phyloP scores from a whole-genome alignment of 2,888 invertebrate genomes.

The Ormyrus pomaceus region DNA sequence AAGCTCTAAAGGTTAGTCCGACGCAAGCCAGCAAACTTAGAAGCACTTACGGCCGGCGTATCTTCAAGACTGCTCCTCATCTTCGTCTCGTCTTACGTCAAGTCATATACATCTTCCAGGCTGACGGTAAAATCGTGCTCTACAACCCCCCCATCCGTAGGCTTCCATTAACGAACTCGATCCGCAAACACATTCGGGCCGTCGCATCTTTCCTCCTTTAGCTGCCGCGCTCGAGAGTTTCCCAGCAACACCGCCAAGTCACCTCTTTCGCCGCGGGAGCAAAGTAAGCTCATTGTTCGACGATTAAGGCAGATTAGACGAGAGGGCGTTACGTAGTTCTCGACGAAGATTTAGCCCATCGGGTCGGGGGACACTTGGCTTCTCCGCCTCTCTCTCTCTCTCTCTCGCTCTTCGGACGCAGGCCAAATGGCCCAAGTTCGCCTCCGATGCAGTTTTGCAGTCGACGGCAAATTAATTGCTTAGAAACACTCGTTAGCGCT shows the following conservation, averaged over 20 bases:
- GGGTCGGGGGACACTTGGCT: slow-evolving; percentile 15
- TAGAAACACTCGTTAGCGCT: slow-evolving; percentile 55
- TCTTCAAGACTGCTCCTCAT: no score
- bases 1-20: no score
- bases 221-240: background rate
- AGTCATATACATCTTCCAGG: no score
- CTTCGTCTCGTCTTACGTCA: no score
- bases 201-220: background rate
- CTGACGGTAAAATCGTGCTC: no score
- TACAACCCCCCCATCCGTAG: no score
- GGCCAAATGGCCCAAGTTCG: slow-evolving; percentile 54
- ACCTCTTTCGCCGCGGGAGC: background rate
- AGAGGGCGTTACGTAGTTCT: slow-evolving; percentile 11
- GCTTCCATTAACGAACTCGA: slow-evolving; percentile 36
- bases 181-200: slow-evolving; percentile 16
- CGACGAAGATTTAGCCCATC: slow-evolving; percentile 36
- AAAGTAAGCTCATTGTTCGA: slow-evolving; percentile 34
- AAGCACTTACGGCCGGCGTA: no score
- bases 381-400: background rate
- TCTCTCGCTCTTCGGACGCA: slow-evolving; percentile 16
- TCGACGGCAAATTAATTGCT: slow-evolving; percentile 52
- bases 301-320: slow-evolving; percentile 53
- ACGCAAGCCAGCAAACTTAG: no score
- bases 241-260: background rate
- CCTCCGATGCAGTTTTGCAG: slow-evolving; percentile 24